Conservation (phyloP, 2,888 invertebrate genomes). For the Ormyrus labotus region DNA sequence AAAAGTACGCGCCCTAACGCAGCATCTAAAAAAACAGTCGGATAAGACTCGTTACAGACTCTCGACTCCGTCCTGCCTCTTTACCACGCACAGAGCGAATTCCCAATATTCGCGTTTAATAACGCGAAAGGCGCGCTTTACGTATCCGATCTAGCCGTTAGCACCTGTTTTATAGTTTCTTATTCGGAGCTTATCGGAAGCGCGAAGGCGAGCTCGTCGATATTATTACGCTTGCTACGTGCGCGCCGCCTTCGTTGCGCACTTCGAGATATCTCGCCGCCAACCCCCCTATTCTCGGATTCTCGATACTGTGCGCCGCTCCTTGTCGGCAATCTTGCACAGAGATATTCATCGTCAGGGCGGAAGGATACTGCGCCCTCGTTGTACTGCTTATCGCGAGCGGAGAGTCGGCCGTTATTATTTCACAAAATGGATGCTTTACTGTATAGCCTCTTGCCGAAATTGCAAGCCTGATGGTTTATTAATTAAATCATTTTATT, state of each 20-base stretch:
- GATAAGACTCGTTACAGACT: no score
- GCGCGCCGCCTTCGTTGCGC: constrained; percentile 6
- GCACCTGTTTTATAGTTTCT: constrained; percentile 47
- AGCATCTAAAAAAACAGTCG: no score
- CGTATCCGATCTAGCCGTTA: neutral
- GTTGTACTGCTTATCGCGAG: constrained; percentile 12
- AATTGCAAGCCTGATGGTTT: no score
- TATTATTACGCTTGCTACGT: constrained; percentile 32
- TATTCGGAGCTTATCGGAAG: constrained; percentile 28
- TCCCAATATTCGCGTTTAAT: constrained; percentile 13
- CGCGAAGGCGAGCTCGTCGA: constrained; percentile 16
- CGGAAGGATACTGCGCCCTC: constrained; percentile 1
- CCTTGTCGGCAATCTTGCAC: neutral
- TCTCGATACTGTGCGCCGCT: neutral
- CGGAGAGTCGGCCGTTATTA: neutral
- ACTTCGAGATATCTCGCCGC: constrained; percentile 18
- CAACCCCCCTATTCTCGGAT: neutral
- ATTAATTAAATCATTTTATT: no score
- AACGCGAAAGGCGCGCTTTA: constrained; percentile 33
- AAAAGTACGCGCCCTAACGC: no score
- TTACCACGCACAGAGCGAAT: no score
- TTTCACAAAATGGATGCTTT: neutral
- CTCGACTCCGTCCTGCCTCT: no score
- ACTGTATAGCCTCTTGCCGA: no score
- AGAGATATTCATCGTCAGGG: constrained; percentile 13